A percentile compares a stretch with the other conserved stretches of the same genome.
Conservation (phyloP, 2,888 invertebrate genomes). For the Rhagonycha lutea region DNA sequence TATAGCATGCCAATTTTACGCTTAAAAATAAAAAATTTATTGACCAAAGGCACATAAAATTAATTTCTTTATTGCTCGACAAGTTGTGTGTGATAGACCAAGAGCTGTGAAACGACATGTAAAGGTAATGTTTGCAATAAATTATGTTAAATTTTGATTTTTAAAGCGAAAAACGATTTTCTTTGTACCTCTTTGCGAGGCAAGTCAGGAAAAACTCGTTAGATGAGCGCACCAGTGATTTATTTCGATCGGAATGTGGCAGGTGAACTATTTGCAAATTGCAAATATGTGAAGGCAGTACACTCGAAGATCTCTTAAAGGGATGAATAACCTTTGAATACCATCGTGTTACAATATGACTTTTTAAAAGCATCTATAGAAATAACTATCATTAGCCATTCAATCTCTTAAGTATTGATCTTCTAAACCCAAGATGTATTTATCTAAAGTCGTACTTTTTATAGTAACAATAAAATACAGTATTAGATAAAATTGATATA, state of each 20-base stretch:
- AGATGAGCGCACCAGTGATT: slow-evolving; percentile 10
- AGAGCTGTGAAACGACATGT: background rate
- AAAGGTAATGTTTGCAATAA: background rate
- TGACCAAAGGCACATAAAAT: background rate
- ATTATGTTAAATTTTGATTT: background rate
- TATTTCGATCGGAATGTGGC: slow-evolving; percentile 13
- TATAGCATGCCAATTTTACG: background rate
- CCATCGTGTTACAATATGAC: slow-evolving; percentile 1
- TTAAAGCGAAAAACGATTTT: background rate
- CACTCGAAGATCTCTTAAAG: background rate
- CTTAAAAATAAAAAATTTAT: background rate
- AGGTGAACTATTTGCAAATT: slow-evolving; percentile 20
- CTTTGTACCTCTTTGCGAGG: background rate
- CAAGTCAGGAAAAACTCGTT: slow-evolving; percentile 6
- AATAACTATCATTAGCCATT: slow-evolving; percentile 3
- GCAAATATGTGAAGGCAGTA: slow-evolving; percentile 14
- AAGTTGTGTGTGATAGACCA: background rate
- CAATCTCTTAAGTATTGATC: slow-evolving; percentile 1
- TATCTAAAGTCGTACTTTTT: background rate
- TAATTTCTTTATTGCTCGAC: background rate
- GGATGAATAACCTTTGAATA: slow-evolving; percentile 16
- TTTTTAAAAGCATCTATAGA: slow-evolving; percentile 1
- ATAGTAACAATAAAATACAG: background rate
- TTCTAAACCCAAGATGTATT: background rate
- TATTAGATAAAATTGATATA: background rate